Evolutionary conservation across 2,888 invertebrate genomes (phyloP), one percentile per base, ranked within the genome.

Genomic region (Colletes collaris): DNA sequence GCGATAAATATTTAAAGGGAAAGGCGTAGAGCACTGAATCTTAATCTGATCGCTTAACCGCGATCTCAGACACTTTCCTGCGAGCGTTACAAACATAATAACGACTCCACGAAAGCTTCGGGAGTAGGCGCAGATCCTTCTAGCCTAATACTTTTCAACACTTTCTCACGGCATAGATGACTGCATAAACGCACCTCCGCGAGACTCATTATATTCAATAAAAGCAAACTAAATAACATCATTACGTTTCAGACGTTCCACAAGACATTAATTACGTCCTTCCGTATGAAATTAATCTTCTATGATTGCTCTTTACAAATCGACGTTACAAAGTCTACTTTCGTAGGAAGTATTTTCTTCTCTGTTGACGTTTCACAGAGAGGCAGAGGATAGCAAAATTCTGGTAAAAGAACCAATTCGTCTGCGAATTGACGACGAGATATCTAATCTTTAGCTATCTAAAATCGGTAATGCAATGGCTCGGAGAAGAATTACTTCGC

Each of bases 1-100:
- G 16, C 58, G 70, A 79, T 82, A 77, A 80, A 82, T 78, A 69
- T 80, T 77, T 78, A 80, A 68, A 56, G 63, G 59, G 75, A 76
- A 82, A 80, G 76, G 77, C 62, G 60, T 59, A 63, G 27, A 62
- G 46, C 52, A 53, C 8, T 40, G 68, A 35, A 64, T 67, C 44
- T 52, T 59, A 49, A n/a, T 55, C 16, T 69, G 76, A 75, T 81
- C 78, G 72, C 11, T 52, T 55, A 62, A 75, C 79, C 72, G 55
- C 72, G 76, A 76, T 80, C 77, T 78, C 71, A 73, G 49, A 65
- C 72, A 68, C 68, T 78, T 76, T 63, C 73, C 60, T 84, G 27
- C 37, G 53, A 44, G 50, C 70, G 53, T 69, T 62, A 63, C 16
- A 52, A 46, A 56, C 55, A 60, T 76, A 74, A 78, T 66, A 73